phyloP scores from a whole-genome alignment of 2,797 vertebrate species.

The Pangasius macronema region DNA sequence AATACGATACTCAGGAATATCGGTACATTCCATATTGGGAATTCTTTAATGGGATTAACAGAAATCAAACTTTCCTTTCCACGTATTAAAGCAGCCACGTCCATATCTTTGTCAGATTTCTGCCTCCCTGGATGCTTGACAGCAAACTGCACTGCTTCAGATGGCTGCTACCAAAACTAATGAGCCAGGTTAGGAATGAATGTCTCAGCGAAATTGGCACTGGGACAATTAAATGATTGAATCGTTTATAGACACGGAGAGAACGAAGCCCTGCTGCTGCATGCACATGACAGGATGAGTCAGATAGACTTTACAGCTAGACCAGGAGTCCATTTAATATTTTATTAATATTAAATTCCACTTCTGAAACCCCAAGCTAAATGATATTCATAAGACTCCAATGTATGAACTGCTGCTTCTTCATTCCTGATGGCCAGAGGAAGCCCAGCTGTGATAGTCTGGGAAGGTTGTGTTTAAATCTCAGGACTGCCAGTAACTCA shows the following conservation, averaged over 20 bases:
- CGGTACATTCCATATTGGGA: neutral
- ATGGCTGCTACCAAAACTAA: slow-evolving; percentile 7
- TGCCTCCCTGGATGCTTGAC: neutral
- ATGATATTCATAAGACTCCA: slow-evolving; percentile 5
- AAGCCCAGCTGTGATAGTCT: neutral
- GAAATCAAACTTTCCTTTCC: slow-evolving; percentile 7
- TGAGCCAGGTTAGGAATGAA: slow-evolving; percentile 5
- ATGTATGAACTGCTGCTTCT: slow-evolving; percentile 4
- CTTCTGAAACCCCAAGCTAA: neutral
- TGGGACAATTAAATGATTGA: neutral
- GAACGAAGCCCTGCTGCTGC: neutral
- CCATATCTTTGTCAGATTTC: neutral
- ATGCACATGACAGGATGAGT: too few species aligned
- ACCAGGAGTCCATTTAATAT: neutral
- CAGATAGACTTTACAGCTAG: neutral
- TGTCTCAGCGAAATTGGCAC: neutral
- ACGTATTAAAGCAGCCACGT: neutral
- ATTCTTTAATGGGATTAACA: slow-evolving; percentile 31
- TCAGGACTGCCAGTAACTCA: neutral
- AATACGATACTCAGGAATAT: neutral
- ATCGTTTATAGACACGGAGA: neutral
- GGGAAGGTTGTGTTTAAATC: slow-evolving; percentile 1
- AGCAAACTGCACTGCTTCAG: neutral
- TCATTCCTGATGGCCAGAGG: neutral
- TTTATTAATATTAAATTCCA: slow-evolving; percentile 12